Conservation (phyloP, 2,113 vertebrate genomes). For the Pollimyrus isidori region DNA sequence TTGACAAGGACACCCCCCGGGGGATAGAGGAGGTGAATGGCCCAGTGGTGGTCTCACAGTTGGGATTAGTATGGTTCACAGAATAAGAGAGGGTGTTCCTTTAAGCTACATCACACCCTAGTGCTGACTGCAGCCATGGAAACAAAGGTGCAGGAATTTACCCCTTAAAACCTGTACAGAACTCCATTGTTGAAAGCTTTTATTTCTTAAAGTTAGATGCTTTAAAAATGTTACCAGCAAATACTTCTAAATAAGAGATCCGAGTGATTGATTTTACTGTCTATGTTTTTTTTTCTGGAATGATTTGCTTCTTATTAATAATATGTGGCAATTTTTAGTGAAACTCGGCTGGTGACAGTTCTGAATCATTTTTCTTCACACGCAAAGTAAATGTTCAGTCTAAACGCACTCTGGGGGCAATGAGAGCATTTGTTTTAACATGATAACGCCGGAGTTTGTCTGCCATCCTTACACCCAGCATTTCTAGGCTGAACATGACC, state of each 20-base stretch:
- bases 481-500: not conserved
- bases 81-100: constrained; percentile 36
- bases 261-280: not conserved
- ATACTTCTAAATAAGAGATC: not conserved
- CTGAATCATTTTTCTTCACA: not conserved
- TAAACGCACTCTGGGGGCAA: not conserved
- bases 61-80: constrained; percentile 46
- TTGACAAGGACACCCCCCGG: constrained; percentile 28
- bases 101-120: constrained; percentile 29
- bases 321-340: not conserved
- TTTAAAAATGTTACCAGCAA: not conserved
- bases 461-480: not conserved
- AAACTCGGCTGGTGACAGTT: not conserved
- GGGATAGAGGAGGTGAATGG: constrained; percentile 38
- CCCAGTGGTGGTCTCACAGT: constrained; percentile 41
- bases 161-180: not conserved
- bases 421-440: not conserved
- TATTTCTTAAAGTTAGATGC: not conserved
- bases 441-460: not conserved
- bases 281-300: not conserved
- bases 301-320: not conserved
- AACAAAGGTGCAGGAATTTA: constrained; percentile 14
- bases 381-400: not conserved
- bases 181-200: not conserved
- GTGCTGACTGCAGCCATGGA: constrained; percentile 28